Evolutionary conservation across 2,113 vertebrate genomes (phyloP).

Genomic region (Emydocephalus ijimae): DNA sequence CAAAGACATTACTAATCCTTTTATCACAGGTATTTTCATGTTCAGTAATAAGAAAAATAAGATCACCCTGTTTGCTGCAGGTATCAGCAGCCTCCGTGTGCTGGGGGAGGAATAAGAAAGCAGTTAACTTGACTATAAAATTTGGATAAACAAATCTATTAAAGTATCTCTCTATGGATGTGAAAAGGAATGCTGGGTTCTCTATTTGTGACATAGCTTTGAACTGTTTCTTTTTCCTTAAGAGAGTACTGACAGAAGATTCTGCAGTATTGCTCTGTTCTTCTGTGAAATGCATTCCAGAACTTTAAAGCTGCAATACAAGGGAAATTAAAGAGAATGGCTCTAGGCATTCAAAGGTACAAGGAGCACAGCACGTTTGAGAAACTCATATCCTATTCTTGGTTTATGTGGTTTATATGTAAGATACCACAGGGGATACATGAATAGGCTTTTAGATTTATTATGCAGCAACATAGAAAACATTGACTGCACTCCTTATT

Average conservation of each 20-base stretch:
- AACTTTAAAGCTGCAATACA: constrained; percentile 83
- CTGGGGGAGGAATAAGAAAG: constrained; percentile 60
- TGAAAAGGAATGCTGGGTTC: constrained; percentile 41
- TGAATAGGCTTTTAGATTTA: not conserved
- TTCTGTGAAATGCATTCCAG: constrained; percentile 61
- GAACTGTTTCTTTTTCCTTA: constrained; percentile 39
- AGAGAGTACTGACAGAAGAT: constrained; percentile 46
- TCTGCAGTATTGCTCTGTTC: constrained; percentile 64
- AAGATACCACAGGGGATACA: not conserved
- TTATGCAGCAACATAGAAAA: not conserved
- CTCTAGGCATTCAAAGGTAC: not conserved
- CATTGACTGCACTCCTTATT: not conserved
- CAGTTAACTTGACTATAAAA: constrained; percentile 50
- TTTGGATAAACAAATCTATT: constrained; percentile 63
- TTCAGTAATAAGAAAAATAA: constrained; percentile 44
- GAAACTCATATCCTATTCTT: not conserved
- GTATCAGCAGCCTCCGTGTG: constrained; percentile 50
- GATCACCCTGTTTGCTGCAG: constrained; percentile 63
- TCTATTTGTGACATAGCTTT: constrained; percentile 39
- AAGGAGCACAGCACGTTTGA: not conserved
- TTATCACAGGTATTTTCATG: constrained; percentile 46
- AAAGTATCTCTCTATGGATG: constrained; percentile 49
- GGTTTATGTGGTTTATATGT: not conserved
- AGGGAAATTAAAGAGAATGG: constrained; percentile 26
- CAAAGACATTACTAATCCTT: constrained; percentile 55